Percentiles rank a stretch among this genome's conserved stretches.
Conservation (phyloP, 1,140 invertebrate species). For the Oncopeltus fasciatus region DNA sequence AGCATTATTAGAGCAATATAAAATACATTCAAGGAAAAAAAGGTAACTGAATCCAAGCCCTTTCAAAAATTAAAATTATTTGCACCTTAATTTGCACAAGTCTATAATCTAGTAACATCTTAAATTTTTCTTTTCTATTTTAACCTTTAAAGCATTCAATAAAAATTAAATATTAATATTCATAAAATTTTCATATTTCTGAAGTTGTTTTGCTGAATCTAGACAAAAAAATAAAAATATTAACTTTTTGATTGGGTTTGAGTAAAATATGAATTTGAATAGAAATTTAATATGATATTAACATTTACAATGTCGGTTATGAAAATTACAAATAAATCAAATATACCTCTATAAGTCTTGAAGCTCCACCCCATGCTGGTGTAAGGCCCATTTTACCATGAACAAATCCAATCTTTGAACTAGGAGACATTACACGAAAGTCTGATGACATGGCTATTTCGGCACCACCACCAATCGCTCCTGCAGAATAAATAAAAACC, state of each 20-base stretch:
- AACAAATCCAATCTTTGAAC: conserved; percentile 35
- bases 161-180: neutral
- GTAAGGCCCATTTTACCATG: conserved; percentile 39
- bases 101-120: too few species aligned
- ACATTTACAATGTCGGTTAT: too few species aligned
- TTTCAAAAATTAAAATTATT: too few species aligned
- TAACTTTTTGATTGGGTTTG: neutral
- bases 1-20: too few species aligned
- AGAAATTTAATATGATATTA: too few species aligned
- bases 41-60: too few species aligned
- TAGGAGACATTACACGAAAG: conserved; percentile 34
- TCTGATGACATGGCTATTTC: conserved; percentile 40
- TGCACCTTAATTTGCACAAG: too few species aligned
- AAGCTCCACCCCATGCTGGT: conserved; percentile 38
- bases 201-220: neutral
- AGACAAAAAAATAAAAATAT: neutral
- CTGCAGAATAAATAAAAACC: too few species aligned
- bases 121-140: too few species aligned
- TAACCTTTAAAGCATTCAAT: neutral
- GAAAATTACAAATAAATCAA: too few species aligned
- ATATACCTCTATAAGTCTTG: neutral
- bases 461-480: conserved; percentile 42
- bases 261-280: too few species aligned
- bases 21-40: too few species aligned
- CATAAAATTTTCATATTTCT: neutral